Conservation (phyloP, 1,140 invertebrate species). For the Triops cancriformis region DNA sequence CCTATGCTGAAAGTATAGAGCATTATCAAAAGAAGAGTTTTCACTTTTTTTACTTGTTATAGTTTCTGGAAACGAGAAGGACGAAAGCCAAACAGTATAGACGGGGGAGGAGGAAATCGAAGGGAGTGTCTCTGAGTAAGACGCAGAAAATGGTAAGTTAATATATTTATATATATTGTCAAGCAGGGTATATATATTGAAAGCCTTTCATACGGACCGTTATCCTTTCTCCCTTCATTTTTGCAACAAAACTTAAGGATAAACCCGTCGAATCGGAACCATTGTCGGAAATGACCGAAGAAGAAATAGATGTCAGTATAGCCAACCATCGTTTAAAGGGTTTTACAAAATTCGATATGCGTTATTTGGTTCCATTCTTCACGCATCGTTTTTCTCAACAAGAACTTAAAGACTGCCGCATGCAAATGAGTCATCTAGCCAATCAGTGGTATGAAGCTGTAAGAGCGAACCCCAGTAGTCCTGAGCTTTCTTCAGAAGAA, state of each 20-base stretch:
- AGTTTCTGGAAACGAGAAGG: conserved; percentile 51
- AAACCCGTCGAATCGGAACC: conserved; percentile 93
- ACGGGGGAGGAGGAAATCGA: conserved; percentile 56
- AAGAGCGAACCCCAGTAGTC: conserved; percentile 55
- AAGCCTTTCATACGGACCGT: neutral
- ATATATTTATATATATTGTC: neutral
- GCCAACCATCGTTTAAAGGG: conserved; percentile 60
- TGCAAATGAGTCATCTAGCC: conserved; percentile 89
- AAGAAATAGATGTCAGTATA: conserved; percentile 74
- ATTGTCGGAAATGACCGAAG: conserved; percentile 88
- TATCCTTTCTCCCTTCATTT: conserved; percentile 29
- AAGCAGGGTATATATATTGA: no score
- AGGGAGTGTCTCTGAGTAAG: conserved; percentile 87
- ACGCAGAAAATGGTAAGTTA: conserved; percentile 81
- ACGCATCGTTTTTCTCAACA: conserved; percentile 61
- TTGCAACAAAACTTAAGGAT: conserved; percentile 49
- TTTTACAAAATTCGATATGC: conserved; percentile 81
- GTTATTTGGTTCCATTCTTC: conserved; percentile 92
- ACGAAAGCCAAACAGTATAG: conserved; percentile 50
- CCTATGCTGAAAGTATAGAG: conserved; percentile 66
- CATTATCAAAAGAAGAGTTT: neutral
- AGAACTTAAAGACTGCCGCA: conserved; percentile 89
- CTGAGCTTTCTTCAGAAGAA: conserved; percentile 20
- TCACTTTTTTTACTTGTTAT: conserved; percentile 32
- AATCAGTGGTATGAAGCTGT: conserved; percentile 96